Conservation (phyloP, 2,797 vertebrate genomes). For the Molossus molossus region DNA sequence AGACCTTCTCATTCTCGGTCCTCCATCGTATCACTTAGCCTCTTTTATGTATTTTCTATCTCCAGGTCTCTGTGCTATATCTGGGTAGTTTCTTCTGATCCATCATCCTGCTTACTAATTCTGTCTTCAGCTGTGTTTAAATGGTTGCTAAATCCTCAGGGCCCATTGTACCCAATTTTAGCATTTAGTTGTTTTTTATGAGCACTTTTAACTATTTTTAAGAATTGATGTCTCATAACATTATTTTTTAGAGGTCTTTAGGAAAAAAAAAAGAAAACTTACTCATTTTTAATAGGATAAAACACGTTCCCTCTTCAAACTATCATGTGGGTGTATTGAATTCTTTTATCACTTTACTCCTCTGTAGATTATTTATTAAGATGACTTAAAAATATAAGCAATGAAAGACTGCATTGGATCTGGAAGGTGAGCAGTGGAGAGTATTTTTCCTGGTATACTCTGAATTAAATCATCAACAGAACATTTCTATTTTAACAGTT, state of each 20-base stretch:
- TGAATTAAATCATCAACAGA: background rate
- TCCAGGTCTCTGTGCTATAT: background rate
- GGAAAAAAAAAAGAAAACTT: background rate
- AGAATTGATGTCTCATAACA: background rate
- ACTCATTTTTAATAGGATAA: background rate
- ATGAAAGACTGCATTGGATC: background rate
- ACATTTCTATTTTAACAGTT: background rate
- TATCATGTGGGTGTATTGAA: background rate
- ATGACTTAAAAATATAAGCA: slow-evolving; percentile 10
- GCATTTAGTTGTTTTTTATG: background rate
- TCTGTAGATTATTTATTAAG: slow-evolving; percentile 24
- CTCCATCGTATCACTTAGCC: background rate
- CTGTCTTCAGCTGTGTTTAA: background rate
- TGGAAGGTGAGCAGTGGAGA: background rate
- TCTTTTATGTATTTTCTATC: background rate
- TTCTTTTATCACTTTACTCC: background rate
- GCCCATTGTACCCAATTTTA: background rate
- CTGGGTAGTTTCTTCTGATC: slow-evolving; percentile 23
- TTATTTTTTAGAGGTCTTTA: background rate
- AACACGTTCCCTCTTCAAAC: background rate
- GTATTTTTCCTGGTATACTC: background rate
- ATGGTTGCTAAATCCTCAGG: background rate
- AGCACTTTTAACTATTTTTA: background rate
- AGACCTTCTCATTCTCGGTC: background rate
- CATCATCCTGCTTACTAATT: background rate